These are phyloP conservation scores for Nebria salina DNA, from an alignment of 2,888 invertebrate species.

Conservation along the genomic window DNA sequence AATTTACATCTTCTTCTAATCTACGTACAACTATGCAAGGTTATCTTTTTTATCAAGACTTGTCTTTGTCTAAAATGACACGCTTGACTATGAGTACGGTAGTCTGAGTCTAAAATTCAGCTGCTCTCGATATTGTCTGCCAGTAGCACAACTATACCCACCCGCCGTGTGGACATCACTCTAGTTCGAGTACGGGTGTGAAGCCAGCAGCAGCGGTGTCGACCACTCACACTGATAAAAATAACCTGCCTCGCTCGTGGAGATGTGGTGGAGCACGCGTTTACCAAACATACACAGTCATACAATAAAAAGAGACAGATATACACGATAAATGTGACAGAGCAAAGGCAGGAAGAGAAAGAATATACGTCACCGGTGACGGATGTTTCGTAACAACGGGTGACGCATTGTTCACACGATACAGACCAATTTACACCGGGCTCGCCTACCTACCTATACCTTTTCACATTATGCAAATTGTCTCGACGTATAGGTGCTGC, in stretches of 20 bases:
- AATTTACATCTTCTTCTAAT: too few relatives aligned
- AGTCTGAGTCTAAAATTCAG: background rate
- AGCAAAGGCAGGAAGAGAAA: background rate
- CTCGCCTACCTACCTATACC: slow-evolving; percentile 1
- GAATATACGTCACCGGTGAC: slow-evolving; percentile 13
- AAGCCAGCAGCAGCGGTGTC: background rate
- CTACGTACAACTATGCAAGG: too few relatives aligned
- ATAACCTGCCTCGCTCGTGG: background rate
- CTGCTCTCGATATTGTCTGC: background rate
- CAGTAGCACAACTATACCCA: background rate
- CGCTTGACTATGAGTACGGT: too few relatives aligned
- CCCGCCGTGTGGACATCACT: background rate
- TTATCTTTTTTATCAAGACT: too few relatives aligned
- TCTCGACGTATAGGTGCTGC: slow-evolving; percentile 2
- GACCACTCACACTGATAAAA: background rate
- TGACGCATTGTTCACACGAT: slow-evolving; percentile 31
- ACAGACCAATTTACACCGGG: slow-evolving; percentile 20
- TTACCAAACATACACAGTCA: background rate
- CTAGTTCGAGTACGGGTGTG: background rate
- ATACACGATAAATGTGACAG: background rate
- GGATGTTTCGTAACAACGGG: slow-evolving; percentile 23
- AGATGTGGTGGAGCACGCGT: background rate
- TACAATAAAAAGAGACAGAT: background rate
- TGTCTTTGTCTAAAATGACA: too few relatives aligned
- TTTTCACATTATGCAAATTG: slow-evolving; percentile 30